phyloP scores from a whole-genome alignment of 2,888 invertebrate species.

The Steinernema scapterisci region DNA sequence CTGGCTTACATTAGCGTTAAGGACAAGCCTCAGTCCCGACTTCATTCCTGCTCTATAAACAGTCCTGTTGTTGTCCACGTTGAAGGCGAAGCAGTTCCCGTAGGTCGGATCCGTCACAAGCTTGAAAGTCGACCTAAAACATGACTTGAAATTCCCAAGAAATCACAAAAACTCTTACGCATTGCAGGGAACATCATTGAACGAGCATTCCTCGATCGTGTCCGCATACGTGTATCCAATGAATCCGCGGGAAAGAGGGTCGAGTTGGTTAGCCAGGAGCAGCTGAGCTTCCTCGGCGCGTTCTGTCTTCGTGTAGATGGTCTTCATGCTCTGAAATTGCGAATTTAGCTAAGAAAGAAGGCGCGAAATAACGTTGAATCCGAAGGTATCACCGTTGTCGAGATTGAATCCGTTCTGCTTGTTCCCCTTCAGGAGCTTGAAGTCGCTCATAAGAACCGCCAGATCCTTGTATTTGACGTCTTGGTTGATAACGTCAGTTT shows the following conservation, averaged over 20 bases:
- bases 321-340: conserved; percentile 12
- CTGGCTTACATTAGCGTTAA: neutral
- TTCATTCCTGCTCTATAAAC: conserved; percentile 35
- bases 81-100: conserved; percentile 41
- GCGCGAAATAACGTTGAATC: neutral
- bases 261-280: conserved; percentile 31
- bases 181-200: conserved; percentile 33
- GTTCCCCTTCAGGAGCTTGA: neutral
- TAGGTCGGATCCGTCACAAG: conserved; percentile 33
- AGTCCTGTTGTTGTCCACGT: conserved; percentile 5
- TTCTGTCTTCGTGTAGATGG: conserved; percentile 17
- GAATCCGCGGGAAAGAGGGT: neutral
- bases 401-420: no score
- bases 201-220: conserved; percentile 35
- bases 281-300: conserved; percentile 26
- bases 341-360: neutral
- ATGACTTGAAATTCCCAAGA: no score
- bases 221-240: conserved; percentile 36
- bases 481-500: no score
- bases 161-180: conserved; percentile 11
- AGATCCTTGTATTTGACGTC: neutral
- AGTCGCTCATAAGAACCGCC: neutral
- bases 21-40: conserved; percentile 30
- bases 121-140: conserved; percentile 33
- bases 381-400: neutral